Conservation (phyloP, 1,140 invertebrate genomes). For the Samia ricini region DNA sequence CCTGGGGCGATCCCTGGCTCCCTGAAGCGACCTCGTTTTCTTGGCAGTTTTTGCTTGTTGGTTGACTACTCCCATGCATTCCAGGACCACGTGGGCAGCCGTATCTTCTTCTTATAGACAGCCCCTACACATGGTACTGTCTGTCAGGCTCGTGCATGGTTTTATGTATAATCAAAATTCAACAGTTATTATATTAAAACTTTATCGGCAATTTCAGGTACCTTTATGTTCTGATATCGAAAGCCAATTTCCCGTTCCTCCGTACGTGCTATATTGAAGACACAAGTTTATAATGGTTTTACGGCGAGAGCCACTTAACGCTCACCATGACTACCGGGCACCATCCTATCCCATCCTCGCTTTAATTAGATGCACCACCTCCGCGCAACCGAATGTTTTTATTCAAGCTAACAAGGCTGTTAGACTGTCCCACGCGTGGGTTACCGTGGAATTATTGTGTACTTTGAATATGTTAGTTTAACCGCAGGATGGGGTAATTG, state of each 20-base stretch:
- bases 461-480: background rate
- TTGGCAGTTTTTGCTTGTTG: too few species aligned
- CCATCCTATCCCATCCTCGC: constrained; percentile 24
- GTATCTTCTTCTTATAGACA: too few species aligned
- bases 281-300: constrained; percentile 73
- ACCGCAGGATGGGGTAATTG: background rate
- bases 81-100: too few species aligned
- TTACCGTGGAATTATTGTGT: background rate
- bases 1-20: too few species aligned
- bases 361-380: constrained; percentile 55
- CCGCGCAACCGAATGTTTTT: constrained; percentile 26
- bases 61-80: too few species aligned
- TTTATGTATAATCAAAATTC: too few species aligned
- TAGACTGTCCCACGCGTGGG: constrained; percentile 11
- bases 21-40: too few species aligned
- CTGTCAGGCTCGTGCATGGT: too few species aligned
- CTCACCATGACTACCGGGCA: constrained; percentile 53
- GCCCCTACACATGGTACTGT: too few species aligned
- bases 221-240: too few species aligned
- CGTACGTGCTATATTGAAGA: constrained; percentile 55
- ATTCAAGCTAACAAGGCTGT: constrained; percentile 36
- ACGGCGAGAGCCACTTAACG: constrained; percentile 68
- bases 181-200: too few species aligned
- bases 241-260: constrained; percentile 7
- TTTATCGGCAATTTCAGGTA: too few species aligned